Base-by-base conservation (phyloP, 2,888 invertebrate species). In the Eudasyphora cyanicolor region DNA sequence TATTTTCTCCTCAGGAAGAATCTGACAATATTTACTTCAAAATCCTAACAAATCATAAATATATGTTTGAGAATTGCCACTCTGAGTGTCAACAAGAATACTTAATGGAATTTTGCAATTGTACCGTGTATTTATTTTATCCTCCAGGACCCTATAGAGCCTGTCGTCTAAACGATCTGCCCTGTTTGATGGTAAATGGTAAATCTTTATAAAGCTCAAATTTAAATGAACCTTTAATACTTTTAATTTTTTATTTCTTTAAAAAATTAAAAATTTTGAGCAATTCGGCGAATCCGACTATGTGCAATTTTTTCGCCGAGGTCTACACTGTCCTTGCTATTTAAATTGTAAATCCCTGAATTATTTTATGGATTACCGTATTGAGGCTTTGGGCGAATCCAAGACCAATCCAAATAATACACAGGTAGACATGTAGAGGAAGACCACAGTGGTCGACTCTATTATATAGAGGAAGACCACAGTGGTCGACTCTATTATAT, bases 1-100 rank as follows among this genome's bases (percentile, higher is more conserved):
- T n/a, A n/a, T n/a, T n/a, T 35, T 32, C 8, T 49, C 57, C 76
- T 2, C n/a, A 86, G 86, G 69, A 85, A 12, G 86, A 86, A 64
- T 86, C 82, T 3, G 86, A 87, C 8, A 89, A 89, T 51, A 76
- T 84, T 0, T 87, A 90, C 71, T 91, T 88, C 82, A 90, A 89
- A 74, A 89, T 91, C 8, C 79, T 92, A 19, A 83, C 86, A 3
- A 89, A 89, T 51, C 89, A 89, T 78, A 87, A 87, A 38, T 92
- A 92, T 83, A 90, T 91, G 88, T 87, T 87, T 74, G 88, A 90
- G 81, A 92, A 92, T 87, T 92, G 92, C 81, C 86, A 87, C 67
- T 88, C 91, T 19, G 88, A 91, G 86, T 92, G 92, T 82, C 91
- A 91, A 77, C 92, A 91, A 85, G 88, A 89, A 86, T 88, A 91